These are phyloP conservation scores for Characodon lateralis DNA, from an alignment of 2,797 vertebrate species.

Conservation along the genomic window DNA sequence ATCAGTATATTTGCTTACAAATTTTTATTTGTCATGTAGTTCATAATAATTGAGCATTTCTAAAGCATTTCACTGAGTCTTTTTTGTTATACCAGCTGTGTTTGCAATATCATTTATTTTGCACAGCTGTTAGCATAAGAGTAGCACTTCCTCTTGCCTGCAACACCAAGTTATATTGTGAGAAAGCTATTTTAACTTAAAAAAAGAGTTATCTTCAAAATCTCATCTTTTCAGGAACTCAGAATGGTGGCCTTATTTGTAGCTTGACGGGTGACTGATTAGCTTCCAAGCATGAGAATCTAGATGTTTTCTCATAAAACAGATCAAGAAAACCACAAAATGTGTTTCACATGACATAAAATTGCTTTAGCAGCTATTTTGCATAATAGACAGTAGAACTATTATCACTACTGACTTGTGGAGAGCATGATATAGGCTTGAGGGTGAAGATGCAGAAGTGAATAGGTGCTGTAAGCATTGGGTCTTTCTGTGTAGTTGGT, in stretches of 20 bases:
- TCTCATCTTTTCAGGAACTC: slow-evolving; percentile 43
- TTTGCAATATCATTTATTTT: background rate
- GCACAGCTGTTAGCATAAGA: background rate
- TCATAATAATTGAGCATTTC: background rate
- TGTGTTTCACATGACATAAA: slow-evolving; percentile 12
- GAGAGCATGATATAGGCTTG: background rate
- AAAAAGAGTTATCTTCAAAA: slow-evolving; percentile 1
- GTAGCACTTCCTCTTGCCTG: slow-evolving; percentile 42
- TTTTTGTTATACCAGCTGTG: background rate
- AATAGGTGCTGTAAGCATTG: slow-evolving; percentile 12
- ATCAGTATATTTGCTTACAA: no score
- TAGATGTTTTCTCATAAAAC: slow-evolving; percentile 1
- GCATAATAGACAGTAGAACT: background rate
- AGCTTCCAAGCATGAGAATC: slow-evolving; percentile 10
- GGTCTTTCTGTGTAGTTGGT: background rate
- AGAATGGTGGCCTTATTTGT: background rate
- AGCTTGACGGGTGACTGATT: background rate
- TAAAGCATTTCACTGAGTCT: background rate
- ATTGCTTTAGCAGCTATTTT: background rate
- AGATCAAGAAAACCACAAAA: slow-evolving; percentile 27
- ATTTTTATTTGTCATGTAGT: background rate
- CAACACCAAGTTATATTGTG: slow-evolving; percentile 4
- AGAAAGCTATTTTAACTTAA: background rate
- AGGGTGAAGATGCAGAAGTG: slow-evolving; percentile 4
- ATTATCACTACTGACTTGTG: background rate